phyloP scores from a whole-genome alignment of 1,140 invertebrate species.

The Metopolophium dirhodum region DNA sequence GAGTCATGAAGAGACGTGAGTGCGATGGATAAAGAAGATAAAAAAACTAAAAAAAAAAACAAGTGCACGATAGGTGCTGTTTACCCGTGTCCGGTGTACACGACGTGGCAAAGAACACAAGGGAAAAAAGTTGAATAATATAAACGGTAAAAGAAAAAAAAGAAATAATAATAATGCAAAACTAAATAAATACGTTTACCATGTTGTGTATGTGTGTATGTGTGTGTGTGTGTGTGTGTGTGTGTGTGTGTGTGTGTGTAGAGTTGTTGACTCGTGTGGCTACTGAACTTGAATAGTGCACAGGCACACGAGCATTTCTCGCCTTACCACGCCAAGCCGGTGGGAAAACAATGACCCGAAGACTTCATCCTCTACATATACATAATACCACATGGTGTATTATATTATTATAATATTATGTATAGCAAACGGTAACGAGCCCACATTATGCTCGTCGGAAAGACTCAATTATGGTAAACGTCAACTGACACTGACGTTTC shows the following conservation, averaged over 20 bases:
- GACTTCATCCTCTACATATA: not conserved
- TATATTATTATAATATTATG: constrained; percentile 12
- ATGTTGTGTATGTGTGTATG: not conserved
- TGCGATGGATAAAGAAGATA: constrained; percentile 11
- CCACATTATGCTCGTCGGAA: not conserved
- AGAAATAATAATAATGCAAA: constrained; percentile 14
- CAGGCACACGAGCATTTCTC: constrained; percentile 27
- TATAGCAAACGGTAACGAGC: not conserved
- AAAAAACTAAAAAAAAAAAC: not conserved
- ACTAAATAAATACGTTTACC: constrained; percentile 42
- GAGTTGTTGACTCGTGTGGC: constrained; percentile 38
- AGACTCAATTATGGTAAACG: constrained; percentile 16
- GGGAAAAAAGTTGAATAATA: constrained; percentile 4
- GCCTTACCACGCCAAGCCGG: not conserved
- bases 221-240: not conserved
- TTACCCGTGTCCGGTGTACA: constrained; percentile 14
- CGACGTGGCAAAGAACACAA: constrained; percentile 41
- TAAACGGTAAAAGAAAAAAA: not conserved
- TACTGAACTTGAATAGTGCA: constrained; percentile 25
- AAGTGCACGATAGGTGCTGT: constrained; percentile 36
- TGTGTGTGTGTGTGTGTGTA: not conserved
- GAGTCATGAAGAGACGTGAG: not conserved
- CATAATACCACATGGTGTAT: not conserved
- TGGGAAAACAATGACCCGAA: constrained; percentile 42
- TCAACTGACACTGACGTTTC: not conserved